Evolutionary conservation across 2,113 vertebrate species (phyloP), one percentile per base, ranked within the genome.

Genomic region (Dasypus novemcinctus): DNA sequence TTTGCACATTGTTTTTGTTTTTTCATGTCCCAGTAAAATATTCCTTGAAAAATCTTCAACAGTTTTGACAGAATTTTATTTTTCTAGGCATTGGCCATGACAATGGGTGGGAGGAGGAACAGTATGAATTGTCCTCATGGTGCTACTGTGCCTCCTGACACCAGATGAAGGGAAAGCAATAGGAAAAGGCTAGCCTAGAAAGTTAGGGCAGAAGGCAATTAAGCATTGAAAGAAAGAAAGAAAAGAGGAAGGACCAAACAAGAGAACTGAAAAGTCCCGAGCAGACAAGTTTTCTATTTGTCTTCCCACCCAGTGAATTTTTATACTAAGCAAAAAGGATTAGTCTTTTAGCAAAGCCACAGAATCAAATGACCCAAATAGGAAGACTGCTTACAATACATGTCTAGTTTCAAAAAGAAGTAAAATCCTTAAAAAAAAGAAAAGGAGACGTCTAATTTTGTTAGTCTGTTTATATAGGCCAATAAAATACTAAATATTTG

Each of bases 371-470:
- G n/a, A 91, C 14, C 46, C 38, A 72, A 74, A 63, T 0, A 95
- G 18, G n/a, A 83, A 75, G 78, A 80, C 18, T 71, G n/a, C 4
- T 81, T 25, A 81, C 59, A 9, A 23, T 84, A 46, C 8, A 79
- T 27, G 7, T 13, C 59, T 59, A 89, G 13, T 7, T 59, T 25
- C 64, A 7, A 75, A 89, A 94, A 63, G 9, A 46, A 83, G 25
- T 59, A 84, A 84, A 76, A 63, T 63, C 5, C 25, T 82, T 94
- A 78, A 46, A 29, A 69, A 90, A 90, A 91, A 95, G 68, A 74
- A 92, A 76, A 86, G n/a, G 54, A 76, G 8, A 71, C 6, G 36
- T 31, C 8, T 54, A 66, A 46, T 46, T 57, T 49, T 49, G 46
- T 49, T 49, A 49, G 46, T 11, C 8, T 4, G 12, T 81, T 57